Evolutionary conservation across 2,113 vertebrate genomes (phyloP).

Genomic region (Paradisaea rubra): DNA sequence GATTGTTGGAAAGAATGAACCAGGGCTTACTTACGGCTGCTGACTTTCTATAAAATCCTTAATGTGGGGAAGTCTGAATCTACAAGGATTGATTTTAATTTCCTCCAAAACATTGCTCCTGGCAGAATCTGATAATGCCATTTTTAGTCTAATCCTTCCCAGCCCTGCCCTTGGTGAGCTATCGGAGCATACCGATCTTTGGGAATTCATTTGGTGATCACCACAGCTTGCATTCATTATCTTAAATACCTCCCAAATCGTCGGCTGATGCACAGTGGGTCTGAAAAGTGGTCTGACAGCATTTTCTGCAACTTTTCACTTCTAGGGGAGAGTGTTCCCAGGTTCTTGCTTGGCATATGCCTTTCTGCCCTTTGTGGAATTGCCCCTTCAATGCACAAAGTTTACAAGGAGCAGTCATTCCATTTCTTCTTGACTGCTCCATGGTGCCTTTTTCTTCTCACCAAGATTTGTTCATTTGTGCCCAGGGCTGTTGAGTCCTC

Average conservation of each 20-base stretch:
- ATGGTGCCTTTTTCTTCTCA: background rate
- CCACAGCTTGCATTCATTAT: slow-evolving; percentile 41
- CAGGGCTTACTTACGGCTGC: background rate
- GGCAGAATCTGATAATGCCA: slow-evolving; percentile 47
- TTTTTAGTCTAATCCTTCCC: slow-evolving; percentile 41
- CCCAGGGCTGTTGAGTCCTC: background rate
- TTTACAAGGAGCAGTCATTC: background rate
- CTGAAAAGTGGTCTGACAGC: background rate
- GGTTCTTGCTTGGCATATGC: background rate
- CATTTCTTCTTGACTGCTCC: background rate
- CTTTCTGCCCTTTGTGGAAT: background rate
- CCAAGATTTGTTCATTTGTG: background rate
- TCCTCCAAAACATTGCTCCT: slow-evolving; percentile 28
- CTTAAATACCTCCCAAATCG: slow-evolving; percentile 36
- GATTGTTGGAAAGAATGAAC: background rate
- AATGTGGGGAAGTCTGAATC: slow-evolving; percentile 31
- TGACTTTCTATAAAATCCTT: background rate
- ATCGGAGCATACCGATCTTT: background rate
- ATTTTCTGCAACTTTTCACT: background rate
- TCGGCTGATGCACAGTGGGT: background rate
- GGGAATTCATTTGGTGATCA: slow-evolving; percentile 10
- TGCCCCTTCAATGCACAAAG: background rate
- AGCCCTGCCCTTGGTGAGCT: slow-evolving; percentile 4
- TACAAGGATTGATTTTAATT: slow-evolving; percentile 52
- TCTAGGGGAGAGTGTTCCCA: background rate